Evolutionary conservation across 2,797 vertebrate genomes (phyloP), one percentile per base, ranked within the genome.

Genomic region (Anguilla megastoma): DNA sequence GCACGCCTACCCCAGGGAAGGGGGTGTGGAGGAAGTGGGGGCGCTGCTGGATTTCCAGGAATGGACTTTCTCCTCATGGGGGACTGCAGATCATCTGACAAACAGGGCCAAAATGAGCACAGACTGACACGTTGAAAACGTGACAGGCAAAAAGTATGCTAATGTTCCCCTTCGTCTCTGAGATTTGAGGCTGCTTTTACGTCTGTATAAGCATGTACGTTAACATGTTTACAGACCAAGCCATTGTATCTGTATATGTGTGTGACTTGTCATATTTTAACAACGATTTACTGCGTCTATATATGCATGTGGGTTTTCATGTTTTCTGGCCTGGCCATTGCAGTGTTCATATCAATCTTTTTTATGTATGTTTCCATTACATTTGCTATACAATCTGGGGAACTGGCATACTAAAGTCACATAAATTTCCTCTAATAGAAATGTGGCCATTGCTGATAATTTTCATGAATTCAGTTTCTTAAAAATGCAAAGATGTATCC

Each of bases 11-110:
- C 92, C 86, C 7, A 79, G 91, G 89, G 88, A 90, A 90, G 90
- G 66, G 88, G 90, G 87, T 89, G 88, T 88, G 92, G 93, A 93
- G 92, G 95, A 96, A 92, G 93, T 92, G 88, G 27, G 80, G 87
- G 45, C 94, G 90, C 92, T 89, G 87, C 86, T 89, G 92, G 93
- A 94, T 86, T 79, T 86, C 58, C 87, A 86, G 90, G 93, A 95
- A 95, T 94, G 94, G 91, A 84, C 84, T 76, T 93, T 89, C 82
- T 86, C 86, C 12, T 27, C 84, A 88, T 86, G 86, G 86, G 79
- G 85, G 87, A 87, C 36, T 41, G 60, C 14, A 33, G 79, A 88
- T 92, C 93, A 45, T 63, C 60, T 16, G 83, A 84, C 86, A 86
- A n/a, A 86, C 83, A 90, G 86, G 6, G 36, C 5, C 33, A 74